These are phyloP conservation scores for Diadromus collaris DNA, from an alignment of 2,888 invertebrate species.

Conservation along the genomic window DNA sequence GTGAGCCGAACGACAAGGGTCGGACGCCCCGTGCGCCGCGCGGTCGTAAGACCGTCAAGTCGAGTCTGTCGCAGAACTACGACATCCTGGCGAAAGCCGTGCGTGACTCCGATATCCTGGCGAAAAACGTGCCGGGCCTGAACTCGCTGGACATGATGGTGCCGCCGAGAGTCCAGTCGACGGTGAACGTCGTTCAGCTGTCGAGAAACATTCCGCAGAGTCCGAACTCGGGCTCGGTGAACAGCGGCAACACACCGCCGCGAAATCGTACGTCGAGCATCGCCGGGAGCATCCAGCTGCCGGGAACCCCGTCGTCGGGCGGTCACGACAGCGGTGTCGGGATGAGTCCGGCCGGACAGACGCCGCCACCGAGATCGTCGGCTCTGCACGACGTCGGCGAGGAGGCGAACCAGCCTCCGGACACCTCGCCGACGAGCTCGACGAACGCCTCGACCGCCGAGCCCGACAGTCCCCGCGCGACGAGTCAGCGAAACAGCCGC, in stretches of 20 bases:
- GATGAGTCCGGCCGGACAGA: slow-evolving; percentile 78
- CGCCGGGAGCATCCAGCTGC: slow-evolving; percentile 74
- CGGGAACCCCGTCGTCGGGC: slow-evolving; percentile 77
- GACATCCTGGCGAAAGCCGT: slow-evolving; percentile 75
- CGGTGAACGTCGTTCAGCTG: slow-evolving; percentile 84
- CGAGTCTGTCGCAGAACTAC: slow-evolving; percentile 69
- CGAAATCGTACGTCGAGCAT: slow-evolving; percentile 75
- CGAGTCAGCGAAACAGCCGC: slow-evolving; percentile 65
- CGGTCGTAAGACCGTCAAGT: slow-evolving; percentile 63
- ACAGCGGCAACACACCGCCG: slow-evolving; percentile 76
- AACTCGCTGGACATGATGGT: slow-evolving; percentile 83
- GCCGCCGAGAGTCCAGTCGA: slow-evolving; percentile 80
- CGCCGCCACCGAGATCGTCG: slow-evolving; percentile 75
- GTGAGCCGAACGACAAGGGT: slow-evolving; percentile 52
- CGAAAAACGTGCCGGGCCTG: slow-evolving; percentile 82
- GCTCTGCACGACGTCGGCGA: slow-evolving; percentile 77
- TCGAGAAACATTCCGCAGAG: slow-evolving; percentile 78
- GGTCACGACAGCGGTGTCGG: slow-evolving; percentile 79
- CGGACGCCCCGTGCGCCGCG: slow-evolving; percentile 38
- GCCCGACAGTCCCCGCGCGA: slow-evolving; percentile 68
- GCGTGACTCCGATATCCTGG: slow-evolving; percentile 77
- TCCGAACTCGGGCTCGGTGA: slow-evolving; percentile 75
- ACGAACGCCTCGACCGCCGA: slow-evolving; percentile 72
- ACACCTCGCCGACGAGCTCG: slow-evolving; percentile 72
- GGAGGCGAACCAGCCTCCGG: slow-evolving; percentile 76